Conservation (phyloP, 2,797 vertebrate genomes). For the Falco cherrug region DNA sequence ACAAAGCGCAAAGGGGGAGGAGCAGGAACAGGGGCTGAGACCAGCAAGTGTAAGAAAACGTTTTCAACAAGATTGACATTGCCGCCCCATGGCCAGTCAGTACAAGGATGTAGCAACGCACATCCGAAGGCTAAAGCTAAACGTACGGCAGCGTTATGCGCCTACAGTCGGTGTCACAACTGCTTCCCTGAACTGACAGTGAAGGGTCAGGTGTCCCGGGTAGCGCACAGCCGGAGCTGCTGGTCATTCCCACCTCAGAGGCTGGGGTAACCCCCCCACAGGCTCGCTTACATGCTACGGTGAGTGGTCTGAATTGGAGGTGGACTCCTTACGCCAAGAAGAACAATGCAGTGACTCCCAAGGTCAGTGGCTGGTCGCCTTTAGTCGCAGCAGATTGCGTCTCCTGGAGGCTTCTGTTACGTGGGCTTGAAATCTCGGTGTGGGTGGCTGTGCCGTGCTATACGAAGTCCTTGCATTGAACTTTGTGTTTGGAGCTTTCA, state of each 20-base stretch:
- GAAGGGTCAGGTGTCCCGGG: accelerated
- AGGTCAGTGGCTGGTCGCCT: neutral
- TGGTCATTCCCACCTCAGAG: accelerated
- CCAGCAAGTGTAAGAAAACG: neutral
- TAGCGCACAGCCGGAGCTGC: neutral
- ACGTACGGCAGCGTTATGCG: accelerated
- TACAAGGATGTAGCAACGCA: neutral
- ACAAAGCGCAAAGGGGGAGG: neutral
- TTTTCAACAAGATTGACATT: neutral
- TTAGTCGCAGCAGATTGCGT: neutral
- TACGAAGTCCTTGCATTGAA: neutral
- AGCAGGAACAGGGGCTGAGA: neutral
- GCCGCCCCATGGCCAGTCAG: neutral
- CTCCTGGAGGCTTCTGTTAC: neutral
- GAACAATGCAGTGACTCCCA: neutral
- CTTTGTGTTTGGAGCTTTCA: neutral
- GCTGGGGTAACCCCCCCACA: neutral
- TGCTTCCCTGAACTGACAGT: neutral
- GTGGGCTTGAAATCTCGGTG: neutral
- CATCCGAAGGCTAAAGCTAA: neutral
- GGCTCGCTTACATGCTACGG: accelerated
- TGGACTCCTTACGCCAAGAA: neutral
- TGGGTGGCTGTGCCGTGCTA: neutral
- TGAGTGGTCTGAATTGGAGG: accelerated
- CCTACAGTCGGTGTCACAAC: neutral